Evolutionary conservation across 2,888 invertebrate species (phyloP), one percentile per base, ranked within the genome.

Genomic region (Drosophila nr. fundita): DNA sequence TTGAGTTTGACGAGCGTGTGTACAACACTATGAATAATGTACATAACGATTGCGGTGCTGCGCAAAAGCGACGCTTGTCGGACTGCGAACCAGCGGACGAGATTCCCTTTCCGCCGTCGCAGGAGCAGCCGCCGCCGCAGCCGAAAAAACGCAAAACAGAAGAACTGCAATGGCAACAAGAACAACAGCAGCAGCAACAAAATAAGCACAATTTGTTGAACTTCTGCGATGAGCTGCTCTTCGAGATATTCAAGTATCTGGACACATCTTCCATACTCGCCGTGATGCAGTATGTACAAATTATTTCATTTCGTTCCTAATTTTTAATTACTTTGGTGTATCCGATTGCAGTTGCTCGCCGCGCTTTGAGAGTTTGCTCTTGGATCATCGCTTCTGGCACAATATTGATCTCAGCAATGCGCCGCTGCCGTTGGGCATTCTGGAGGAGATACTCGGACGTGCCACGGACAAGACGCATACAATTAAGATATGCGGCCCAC

Each of bases 351-450:
- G 93, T 38, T 91, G 92, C 32, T 92, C 93, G 42, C 80, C 80
- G 3, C 91, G 92, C 10, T 90, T 93, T 38, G 88, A 90, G 66
- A 87, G 73, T 49, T 75, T 93, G 21, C 83, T 92, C 2, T 70
- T 90, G 62, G 93, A 93, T 70, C 91, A 87, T 53, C 91, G 91
- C 29, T 89, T 93, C 8, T 93, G 93, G 93, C 83, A 87, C 32
- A 69, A 89, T 38, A 91, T 93, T 32, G 91, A 93, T 77, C 84
- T 93, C 38, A 89, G 91, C 61, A 80, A 83, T 27, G 85, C 90
- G 4, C 87, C 90, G 3, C 74, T 92, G 30, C 84, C 91, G 0
- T 69, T 91, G 21, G 87, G 85, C 24, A 91, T 90, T 15, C 76
- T 93, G 6, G 91, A 90, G 55, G 87, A 89, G 59, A 82, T 90